Evolutionary conservation across 2,888 invertebrate species (phyloP).

Genomic region (Sinentomon sp.): DNA sequence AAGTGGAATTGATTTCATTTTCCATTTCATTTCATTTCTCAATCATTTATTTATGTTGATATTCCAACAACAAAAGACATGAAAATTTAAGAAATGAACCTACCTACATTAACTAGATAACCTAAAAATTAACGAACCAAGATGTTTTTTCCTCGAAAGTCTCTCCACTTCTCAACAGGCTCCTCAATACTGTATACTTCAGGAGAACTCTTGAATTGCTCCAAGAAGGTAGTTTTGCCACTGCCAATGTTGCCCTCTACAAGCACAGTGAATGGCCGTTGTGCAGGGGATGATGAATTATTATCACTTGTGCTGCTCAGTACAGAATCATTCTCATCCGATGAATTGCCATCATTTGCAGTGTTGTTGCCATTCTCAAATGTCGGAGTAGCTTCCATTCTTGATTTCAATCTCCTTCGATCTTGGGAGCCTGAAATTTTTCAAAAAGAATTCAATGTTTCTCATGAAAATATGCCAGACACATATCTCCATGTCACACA

Average conservation of each 20-base stretch:
- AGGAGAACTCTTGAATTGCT: slow-evolving; percentile 43
- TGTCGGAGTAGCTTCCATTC: too few species aligned
- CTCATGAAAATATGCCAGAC: too few species aligned
- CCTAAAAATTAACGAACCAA: slow-evolving; percentile 22
- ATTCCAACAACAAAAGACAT: not conserved
- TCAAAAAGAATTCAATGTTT: too few species aligned
- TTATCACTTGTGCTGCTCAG: too few species aligned
- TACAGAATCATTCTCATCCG: too few species aligned
- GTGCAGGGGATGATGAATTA: too few species aligned
- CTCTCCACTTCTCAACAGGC: slow-evolving; percentile 60
- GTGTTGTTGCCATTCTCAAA: too few species aligned
- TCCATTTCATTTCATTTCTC: not conserved
- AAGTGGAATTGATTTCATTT: not conserved
- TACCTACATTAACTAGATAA: not conserved
- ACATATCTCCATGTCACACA: too few species aligned
- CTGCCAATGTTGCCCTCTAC: slow-evolving; percentile 76
- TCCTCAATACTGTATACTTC: slow-evolving; percentile 31
- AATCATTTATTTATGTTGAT: not conserved
- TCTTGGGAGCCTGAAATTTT: too few species aligned
- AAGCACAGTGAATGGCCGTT: slow-evolving; percentile 53
- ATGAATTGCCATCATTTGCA: too few species aligned
- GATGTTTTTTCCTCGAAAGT: slow-evolving; percentile 47
- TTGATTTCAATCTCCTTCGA: too few species aligned
- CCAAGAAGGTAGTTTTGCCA: slow-evolving; percentile 64
- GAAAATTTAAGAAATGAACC: not conserved